These are phyloP conservation scores for Nephrotoma appendiculata DNA, from an alignment of 2,888 invertebrate species.

Conservation along the genomic window DNA sequence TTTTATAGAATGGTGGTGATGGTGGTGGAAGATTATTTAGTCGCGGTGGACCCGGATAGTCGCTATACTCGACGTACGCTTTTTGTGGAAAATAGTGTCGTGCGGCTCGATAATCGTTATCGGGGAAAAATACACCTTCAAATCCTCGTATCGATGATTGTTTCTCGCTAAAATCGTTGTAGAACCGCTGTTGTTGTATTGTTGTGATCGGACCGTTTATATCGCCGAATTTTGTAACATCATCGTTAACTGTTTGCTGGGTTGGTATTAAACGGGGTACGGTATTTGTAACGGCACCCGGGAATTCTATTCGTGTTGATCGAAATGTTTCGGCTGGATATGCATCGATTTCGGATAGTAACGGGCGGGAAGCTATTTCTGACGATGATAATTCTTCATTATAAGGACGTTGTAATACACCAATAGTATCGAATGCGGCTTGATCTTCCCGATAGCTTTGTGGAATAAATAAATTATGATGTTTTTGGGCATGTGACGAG, in stretches of 20 bases:
- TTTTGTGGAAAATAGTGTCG: slow-evolving; percentile 28
- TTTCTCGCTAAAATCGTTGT: slow-evolving; percentile 9
- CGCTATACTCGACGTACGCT: slow-evolving; percentile 25
- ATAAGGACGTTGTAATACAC: slow-evolving; percentile 21
- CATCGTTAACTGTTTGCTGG: slow-evolving; percentile 23
- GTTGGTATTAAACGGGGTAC: slow-evolving; percentile 28
- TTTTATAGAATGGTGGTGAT: slow-evolving; percentile 19
- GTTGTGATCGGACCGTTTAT: slow-evolving; percentile 32
- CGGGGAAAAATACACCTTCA: slow-evolving; percentile 23
- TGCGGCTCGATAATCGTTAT: slow-evolving; percentile 19
- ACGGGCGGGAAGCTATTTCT: slow-evolving; percentile 15
- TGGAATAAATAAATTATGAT: slow-evolving; percentile 28
- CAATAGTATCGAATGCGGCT: slow-evolving; percentile 23
- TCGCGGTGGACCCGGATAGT: slow-evolving; percentile 25
- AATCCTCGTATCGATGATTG: slow-evolving; percentile 16
- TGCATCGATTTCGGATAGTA: background rate
- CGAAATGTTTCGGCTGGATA: background rate
- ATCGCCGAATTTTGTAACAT: slow-evolving; percentile 33
- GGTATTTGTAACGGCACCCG: slow-evolving; percentile 24
- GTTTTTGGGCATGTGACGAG: slow-evolving; percentile 26
- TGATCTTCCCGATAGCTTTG: slow-evolving; percentile 31
- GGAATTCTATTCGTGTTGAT: slow-evolving; percentile 22
- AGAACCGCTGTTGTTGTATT: slow-evolving; percentile 16
- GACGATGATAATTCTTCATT: slow-evolving; percentile 22
- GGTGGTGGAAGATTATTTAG: slow-evolving; percentile 24